A percentile compares a stretch with the other conserved stretches of the same genome.
Evolutionary conservation across 2,797 vertebrate species (phyloP).

Genomic region (Myotis vivesi): DNA sequence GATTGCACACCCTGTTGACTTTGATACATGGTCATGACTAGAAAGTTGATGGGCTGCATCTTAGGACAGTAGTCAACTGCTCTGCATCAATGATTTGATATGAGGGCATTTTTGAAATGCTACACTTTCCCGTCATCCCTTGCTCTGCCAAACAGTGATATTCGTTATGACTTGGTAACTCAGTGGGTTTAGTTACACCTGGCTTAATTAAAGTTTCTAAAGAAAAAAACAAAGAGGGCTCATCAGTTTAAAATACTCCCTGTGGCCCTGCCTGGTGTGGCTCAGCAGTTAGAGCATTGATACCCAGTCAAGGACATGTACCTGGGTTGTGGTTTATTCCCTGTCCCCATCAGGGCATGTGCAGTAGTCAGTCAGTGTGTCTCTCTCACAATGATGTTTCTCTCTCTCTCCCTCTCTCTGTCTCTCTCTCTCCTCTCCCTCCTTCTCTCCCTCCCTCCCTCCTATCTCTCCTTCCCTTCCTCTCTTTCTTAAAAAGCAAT

Average conservation of each 20-base stretch:
- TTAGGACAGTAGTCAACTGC: constrained; percentile 77
- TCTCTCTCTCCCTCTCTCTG: no score
- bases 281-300: neutral
- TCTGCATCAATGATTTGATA: constrained; percentile 85
- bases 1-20: constrained; percentile 83
- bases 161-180: constrained; percentile 69
- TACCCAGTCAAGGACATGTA: neutral
- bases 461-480: no score
- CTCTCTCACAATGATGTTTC: no score
- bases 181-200: constrained; percentile 63
- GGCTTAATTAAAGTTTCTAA: constrained; percentile 72
- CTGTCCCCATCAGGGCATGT: no score
- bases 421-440: no score
- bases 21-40: constrained; percentile 86
- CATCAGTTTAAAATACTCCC: neutral
- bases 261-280: neutral
- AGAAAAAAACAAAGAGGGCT: constrained; percentile 56
- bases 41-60: constrained; percentile 78
- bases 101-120: constrained; percentile 83
- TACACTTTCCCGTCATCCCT: constrained; percentile 82
- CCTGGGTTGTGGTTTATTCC: neutral
- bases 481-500: neutral
- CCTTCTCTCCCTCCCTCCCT: accelerated
- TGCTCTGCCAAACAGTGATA: constrained; percentile 64
- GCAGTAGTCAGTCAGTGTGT: neutral